Evolutionary conservation across 1,140 invertebrate species (phyloP).

Genomic region (Sarcophaga peregrina): DNA sequence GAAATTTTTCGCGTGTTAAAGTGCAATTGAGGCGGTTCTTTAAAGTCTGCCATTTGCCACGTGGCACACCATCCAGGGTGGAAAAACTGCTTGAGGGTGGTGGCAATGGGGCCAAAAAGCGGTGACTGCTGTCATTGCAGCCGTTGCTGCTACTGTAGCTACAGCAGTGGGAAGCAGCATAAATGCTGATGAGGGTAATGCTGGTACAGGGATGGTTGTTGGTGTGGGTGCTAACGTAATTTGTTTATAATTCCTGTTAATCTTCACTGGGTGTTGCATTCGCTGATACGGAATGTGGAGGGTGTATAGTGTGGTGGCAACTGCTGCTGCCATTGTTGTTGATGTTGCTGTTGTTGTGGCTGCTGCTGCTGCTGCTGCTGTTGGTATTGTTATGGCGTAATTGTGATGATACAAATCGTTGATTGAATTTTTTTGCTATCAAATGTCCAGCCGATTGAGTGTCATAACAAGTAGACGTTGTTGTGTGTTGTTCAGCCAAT

Average conservation of each 20-base stretch:
- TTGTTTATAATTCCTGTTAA: conserved; percentile 5
- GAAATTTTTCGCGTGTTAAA: conserved; percentile 72
- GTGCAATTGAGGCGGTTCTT: conserved; percentile 68
- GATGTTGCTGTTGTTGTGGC: conserved; percentile 61
- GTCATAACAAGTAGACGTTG: conserved; percentile 70
- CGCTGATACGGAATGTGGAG: conserved; percentile 50
- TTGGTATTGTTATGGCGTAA: conserved; percentile 48
- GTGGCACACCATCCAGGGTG: conserved; percentile 64
- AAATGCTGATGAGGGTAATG: neutral
- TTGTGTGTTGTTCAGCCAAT: conserved; percentile 70
- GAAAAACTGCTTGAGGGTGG: conserved; percentile 59
- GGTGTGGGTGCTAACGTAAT: conserved; percentile 1
- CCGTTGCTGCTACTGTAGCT: conserved; percentile 47
- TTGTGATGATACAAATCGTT: conserved; percentile 56
- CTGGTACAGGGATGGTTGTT: neutral
- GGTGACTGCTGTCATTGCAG: neutral
- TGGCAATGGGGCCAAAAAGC: conserved; percentile 55
- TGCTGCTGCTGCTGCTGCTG: conserved; percentile 62
- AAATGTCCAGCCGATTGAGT: conserved; percentile 67
- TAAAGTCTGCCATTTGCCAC: conserved; percentile 77
- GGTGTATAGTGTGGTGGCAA: conserved; percentile 58
- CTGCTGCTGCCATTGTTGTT: conserved; percentile 59
- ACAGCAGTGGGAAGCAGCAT: neutral
- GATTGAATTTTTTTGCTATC: conserved; percentile 58
- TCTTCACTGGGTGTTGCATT: conserved; percentile 27